phyloP scores from a whole-genome alignment of 2,888 invertebrate species.

The Lepidonotus clava region DNA sequence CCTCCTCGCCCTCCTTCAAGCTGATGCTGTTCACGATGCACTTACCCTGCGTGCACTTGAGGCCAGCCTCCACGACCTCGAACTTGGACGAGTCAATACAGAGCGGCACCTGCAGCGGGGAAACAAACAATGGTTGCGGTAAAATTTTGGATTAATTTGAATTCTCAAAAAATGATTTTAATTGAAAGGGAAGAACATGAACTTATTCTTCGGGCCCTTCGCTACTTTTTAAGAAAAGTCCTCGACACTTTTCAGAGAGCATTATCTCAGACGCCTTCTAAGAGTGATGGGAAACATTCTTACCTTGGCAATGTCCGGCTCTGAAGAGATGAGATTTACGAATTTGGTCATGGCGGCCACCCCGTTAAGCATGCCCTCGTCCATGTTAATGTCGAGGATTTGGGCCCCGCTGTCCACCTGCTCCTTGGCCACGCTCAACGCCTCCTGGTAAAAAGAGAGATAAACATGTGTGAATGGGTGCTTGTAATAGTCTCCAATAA shows the following conservation, averaged over 20 bases:
- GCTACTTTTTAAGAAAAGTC: no score
- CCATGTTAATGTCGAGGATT: slow-evolving; percentile 84
- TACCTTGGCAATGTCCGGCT: slow-evolving; percentile 83
- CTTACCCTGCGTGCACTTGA: slow-evolving; percentile 83
- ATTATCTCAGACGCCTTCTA: no score
- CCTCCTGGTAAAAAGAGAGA: slow-evolving; percentile 79
- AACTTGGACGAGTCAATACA: slow-evolving; percentile 84
- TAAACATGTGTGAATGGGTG: no score
- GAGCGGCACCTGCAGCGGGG: slow-evolving; percentile 81
- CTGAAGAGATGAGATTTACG: slow-evolving; percentile 83
- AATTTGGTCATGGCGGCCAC: slow-evolving; percentile 82
- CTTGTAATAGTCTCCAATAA: no score
- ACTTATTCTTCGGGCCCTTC: neutral
- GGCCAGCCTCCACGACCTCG: slow-evolving; percentile 83
- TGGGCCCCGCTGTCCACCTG: slow-evolving; percentile 84
- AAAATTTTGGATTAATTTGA: no score
- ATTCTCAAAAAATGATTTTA: no score
- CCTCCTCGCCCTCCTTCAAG: slow-evolving; percentile 83
- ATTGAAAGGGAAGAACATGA: no score
- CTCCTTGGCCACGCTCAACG: slow-evolving; percentile 82
- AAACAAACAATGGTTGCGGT: no score
- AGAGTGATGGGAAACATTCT: neutral
- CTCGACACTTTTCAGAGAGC: no score
- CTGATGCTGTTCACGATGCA: slow-evolving; percentile 84
- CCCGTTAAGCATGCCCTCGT: slow-evolving; percentile 84